A percentile compares a stretch with the other conserved stretches of the same genome.
Evolutionary conservation across 2,888 invertebrate species (phyloP).

Genomic region (Petrolisthes cinctipes): DNA sequence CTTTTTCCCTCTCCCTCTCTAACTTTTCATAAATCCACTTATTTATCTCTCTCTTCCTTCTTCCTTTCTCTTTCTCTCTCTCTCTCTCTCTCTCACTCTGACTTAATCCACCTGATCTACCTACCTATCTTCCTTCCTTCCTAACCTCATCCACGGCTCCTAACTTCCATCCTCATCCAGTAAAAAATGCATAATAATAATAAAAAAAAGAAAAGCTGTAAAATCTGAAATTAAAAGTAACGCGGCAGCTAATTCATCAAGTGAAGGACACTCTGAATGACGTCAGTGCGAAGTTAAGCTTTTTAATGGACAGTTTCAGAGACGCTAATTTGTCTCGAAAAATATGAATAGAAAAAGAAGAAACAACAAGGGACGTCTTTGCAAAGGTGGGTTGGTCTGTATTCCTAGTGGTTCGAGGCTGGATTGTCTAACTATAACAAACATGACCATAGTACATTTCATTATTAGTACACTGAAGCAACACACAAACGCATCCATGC

Average conservation of each 20-base stretch:
- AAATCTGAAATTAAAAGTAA: background rate
- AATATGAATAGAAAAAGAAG: background rate
- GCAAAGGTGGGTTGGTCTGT: background rate
- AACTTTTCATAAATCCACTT: background rate
- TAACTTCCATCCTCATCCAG: background rate
- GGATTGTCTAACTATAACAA: background rate
- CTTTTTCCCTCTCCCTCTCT: background rate
- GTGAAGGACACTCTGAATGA: background rate
- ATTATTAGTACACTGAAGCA: background rate
- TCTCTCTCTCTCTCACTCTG: constrained; percentile 2
- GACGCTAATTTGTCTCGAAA: background rate
- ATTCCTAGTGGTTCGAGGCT: no score
- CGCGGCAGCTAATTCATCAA: no score
- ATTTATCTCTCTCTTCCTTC: background rate
- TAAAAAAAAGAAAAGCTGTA: background rate
- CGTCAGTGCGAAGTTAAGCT: background rate
- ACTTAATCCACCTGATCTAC: background rate
- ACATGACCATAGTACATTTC: background rate
- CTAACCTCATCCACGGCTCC: background rate
- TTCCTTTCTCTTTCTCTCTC: background rate
- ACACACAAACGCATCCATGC: background rate
- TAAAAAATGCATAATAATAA: background rate
- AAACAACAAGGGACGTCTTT: background rate
- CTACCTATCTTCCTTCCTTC: background rate
- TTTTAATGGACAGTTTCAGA: background rate